Evolutionary conservation across 2,797 vertebrate species (phyloP), one percentile per base, ranked within the genome.

Genomic region (Phoeniculus purpureus): DNA sequence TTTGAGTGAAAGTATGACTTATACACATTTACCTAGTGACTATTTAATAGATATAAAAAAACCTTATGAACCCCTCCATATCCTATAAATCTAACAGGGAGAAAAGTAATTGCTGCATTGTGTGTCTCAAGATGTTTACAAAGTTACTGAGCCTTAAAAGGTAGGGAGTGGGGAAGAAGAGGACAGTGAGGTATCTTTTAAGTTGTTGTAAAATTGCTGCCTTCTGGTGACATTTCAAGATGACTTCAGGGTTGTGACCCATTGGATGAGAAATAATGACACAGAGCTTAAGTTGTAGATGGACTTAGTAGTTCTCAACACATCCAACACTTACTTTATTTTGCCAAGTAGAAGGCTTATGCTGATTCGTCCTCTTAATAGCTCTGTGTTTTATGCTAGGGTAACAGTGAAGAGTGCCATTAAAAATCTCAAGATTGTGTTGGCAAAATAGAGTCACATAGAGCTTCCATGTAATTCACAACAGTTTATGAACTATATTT

Each of bases 401-500:
- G 29, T 66, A 85, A 64, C 52, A 70, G n/a, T 29, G 40, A 81
- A 84, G 22, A 82, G 32, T 80, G 13, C 21, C 68, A 62, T 77
- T 90, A 81, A 89, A 91, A 87, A 75, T 64, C 66, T 81, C 43
- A 65, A 52, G 58, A 90, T 79, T 84, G 45, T n/a, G 55, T 51
- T 93, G 83, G 77, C 26, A 77, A 89, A 93, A 70, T 68, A 67
- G 85, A 95, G 23, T n/a, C 78, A 88, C 72, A 68, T 85, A 68
- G 43, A 93, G 15, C 72, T 82, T 65, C 65, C 75, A 82, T 68
- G 56, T 77, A 94, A 90, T 91, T 94, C 94, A 91, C 66, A 92
- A 92, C 37, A 80, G 75, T 90, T 92, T 92, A 85, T 89, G 93
- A 95, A 89, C 51, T 90, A 20, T 75, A 27, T 31, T 29, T 72